Conservation (phyloP, 92 coral and sea anemone genomes). For the Blastomussa wellsi region DNA sequence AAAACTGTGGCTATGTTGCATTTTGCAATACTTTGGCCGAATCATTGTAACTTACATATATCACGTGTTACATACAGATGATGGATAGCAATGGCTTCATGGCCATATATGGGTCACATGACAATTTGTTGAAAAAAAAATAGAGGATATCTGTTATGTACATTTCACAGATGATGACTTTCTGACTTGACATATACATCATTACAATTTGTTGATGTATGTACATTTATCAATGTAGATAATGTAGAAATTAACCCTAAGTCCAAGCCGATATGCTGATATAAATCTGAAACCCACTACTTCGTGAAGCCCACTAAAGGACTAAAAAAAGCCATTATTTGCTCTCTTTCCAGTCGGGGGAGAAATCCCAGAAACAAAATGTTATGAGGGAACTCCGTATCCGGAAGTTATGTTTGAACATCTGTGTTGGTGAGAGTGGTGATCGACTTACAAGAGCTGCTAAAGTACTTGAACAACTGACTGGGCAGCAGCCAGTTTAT, state of each 20-base stretch:
- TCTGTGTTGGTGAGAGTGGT: constrained; percentile 99
- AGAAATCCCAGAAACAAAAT: constrained; percentile 63
- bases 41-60: too few species aligned
- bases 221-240: too few species aligned
- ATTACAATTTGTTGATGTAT: too few species aligned
- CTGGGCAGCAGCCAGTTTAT: constrained; percentile 98
- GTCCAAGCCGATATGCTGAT: background rate
- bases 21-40: too few species aligned
- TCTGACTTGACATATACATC: too few species aligned
- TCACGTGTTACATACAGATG: too few species aligned
- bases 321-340: background rate
- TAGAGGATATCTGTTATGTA: background rate
- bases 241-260: background rate
- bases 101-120: too few species aligned
- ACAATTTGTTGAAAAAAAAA: too few species aligned
- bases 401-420: constrained; percentile 92
- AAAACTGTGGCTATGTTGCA: too few species aligned
- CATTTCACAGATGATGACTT: too few species aligned
- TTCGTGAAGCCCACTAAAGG: background rate
- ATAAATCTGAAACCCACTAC: background rate
- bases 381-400: constrained; percentile 95
- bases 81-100: too few species aligned
- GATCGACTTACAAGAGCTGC: constrained; percentile 98
- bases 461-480: constrained; percentile 95
- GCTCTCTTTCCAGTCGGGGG: constrained; percentile 56